Evolutionary conservation across 2,888 invertebrate genomes (phyloP), one percentile per base, ranked within the genome.

Genomic region (Dasypogon diadema): DNA sequence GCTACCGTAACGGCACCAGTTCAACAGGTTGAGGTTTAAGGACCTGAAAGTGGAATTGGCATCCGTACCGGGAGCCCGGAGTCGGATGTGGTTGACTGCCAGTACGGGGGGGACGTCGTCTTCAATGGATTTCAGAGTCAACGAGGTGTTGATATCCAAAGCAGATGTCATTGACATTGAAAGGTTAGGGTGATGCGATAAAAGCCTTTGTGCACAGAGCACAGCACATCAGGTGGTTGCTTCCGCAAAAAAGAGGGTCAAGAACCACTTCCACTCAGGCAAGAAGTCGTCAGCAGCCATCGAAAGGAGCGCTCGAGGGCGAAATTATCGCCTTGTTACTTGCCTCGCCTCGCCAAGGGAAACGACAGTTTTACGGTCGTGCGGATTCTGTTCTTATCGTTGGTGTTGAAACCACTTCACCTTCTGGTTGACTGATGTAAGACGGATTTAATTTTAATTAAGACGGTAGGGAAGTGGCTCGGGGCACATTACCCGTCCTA

Each of bases 11-110:
- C 70, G 22, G 54, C 51, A 51, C 16, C n/a, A 55, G 73, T 22
- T 73, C 73, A 73, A 73, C 73, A 73, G 56, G 73, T 73, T 56
- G 73, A 55, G 55, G 56, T 73, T 73, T 73, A 56, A 73, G 73
- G 73, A 56, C 42, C 56, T 73, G 37, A 54, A 73, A 73, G 55
- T 73, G 37, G 56, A 37, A 30, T 34, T 70, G 60, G 60, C 60
- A 56, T 26, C n/a, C 56, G 12, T 16, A 21, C 18, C 16, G 18
- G 22, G 18, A 51, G 18, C 16, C n/a, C 51, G 4, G 12, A 16
- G 18, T 51, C 12, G 18, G 51, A 51, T 51, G 22, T 51, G 51
- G 51, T 3, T 51, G 8, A 2, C 14, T 26, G 26, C 24, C 14
- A 26, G 26, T 26, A 30, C 30, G 26, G 56, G 30, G n/a, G 14